phyloP scores from a whole-genome alignment of 2,113 vertebrate genomes.

The Gobiocypris rarus region DNA sequence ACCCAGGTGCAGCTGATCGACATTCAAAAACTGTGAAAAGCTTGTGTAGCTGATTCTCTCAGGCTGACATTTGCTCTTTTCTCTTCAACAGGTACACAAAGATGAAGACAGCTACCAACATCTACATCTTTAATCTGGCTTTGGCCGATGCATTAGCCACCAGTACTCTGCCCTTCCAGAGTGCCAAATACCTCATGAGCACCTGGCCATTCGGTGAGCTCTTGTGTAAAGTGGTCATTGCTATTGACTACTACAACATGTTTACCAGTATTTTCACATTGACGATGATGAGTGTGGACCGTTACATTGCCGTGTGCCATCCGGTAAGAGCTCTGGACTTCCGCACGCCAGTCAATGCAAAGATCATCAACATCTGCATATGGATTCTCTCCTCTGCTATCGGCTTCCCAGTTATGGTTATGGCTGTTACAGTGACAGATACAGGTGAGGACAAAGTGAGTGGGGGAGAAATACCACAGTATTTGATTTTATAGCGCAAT shows the following conservation, averaged over 20 bases:
- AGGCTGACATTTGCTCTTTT: background rate
- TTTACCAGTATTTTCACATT: slow-evolving; percentile 98
- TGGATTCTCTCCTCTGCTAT: slow-evolving; percentile 93
- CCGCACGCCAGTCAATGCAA: slow-evolving; percentile 91
- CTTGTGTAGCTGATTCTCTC: background rate
- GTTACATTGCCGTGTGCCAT: slow-evolving; percentile 94
- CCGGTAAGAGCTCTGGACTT: slow-evolving; percentile 92
- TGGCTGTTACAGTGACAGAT: slow-evolving; percentile 83
- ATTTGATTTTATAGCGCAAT: background rate
- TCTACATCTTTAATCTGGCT: slow-evolving; percentile 98
- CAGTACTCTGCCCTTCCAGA: slow-evolving; percentile 96
- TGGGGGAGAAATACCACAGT: background rate
- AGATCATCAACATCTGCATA: slow-evolving; percentile 94
- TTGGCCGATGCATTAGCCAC: slow-evolving; percentile 90
- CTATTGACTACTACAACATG: slow-evolving; percentile 99
- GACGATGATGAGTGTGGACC: slow-evolving; percentile 99
- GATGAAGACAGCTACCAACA: slow-evolving; percentile 98
- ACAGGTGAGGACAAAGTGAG: slow-evolving; percentile 76
- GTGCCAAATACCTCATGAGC: slow-evolving; percentile 92
- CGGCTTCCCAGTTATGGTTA: slow-evolving; percentile 91
- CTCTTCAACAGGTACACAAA: slow-evolving; percentile 87
- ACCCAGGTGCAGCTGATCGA: slow-evolving; percentile 5
- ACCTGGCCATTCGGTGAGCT: slow-evolving; percentile 94
- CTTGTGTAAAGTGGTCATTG: slow-evolving; percentile 89
- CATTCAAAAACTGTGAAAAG: background rate